Evolutionary conservation across 1,140 invertebrate species (phyloP).

Genomic region (Tetramorium parvispinum): DNA sequence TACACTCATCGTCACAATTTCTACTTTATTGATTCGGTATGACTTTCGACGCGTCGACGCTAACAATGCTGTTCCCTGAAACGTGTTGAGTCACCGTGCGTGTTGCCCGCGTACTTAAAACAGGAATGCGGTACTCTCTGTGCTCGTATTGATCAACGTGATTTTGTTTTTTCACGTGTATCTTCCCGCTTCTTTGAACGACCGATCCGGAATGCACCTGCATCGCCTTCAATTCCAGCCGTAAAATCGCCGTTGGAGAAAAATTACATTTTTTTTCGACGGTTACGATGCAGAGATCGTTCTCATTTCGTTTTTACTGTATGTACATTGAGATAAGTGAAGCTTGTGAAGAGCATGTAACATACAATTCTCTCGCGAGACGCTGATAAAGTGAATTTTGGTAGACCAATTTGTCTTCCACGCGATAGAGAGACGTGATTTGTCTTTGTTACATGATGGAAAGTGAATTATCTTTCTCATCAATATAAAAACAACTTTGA

Average conservation of each 20-base stretch:
- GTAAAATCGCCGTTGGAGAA: neutral
- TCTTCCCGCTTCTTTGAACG: constrained; percentile 8
- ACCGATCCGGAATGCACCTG: constrained; percentile 8
- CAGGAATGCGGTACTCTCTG: constrained; percentile 21
- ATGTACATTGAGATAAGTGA: neutral
- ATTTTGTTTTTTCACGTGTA: constrained; percentile 19
- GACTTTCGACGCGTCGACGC: constrained; percentile 56
- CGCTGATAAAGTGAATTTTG: neutral
- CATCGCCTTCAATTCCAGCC: neutral
- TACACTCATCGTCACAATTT: constrained; percentile 31
- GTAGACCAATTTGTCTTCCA: neutral
- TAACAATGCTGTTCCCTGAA: constrained; percentile 37
- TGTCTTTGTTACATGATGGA: neutral
- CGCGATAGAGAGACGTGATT: neutral
- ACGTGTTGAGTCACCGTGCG: constrained; percentile 38
- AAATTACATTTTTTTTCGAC: neutral
- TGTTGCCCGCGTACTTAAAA: constrained; percentile 31
- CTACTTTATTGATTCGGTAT: constrained; percentile 51
- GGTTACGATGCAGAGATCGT: neutral
- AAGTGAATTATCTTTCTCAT: neutral
- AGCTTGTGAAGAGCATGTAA: neutral
- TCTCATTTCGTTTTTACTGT: neutral
- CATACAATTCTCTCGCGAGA: neutral
- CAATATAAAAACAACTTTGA: neutral
- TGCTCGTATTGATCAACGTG: constrained; percentile 22